Evolutionary conservation across 2,797 vertebrate species (phyloP).

Genomic region (Lateolabrax maculatus): DNA sequence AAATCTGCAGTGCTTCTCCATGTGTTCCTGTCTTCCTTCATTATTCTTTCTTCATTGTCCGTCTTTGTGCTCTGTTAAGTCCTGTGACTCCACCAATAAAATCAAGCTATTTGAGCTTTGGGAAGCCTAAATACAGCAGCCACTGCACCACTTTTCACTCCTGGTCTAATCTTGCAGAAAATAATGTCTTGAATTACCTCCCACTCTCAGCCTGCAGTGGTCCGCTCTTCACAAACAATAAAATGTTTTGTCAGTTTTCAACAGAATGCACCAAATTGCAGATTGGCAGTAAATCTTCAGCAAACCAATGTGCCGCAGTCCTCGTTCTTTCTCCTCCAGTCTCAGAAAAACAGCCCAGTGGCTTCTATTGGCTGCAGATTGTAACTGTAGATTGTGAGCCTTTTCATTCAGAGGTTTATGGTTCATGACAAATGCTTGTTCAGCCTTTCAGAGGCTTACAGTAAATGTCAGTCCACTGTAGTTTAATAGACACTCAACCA

Average conservation of each 20-base stretch:
- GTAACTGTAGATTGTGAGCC: conserved; percentile 34
- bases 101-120: conserved; percentile 32
- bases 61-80: conserved; percentile 44
- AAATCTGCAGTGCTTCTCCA: not conserved
- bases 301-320: not conserved
- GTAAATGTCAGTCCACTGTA: conserved; percentile 63
- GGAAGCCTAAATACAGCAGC: conserved; percentile 51
- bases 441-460: conserved; percentile 53
- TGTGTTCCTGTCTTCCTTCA: not conserved
- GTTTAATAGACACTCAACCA: conserved; percentile 42
- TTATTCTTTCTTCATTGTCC: conserved; percentile 34
- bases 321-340: not conserved
- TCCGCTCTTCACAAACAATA: conserved; percentile 42
- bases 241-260: conserved; percentile 39
- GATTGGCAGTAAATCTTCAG: conserved; percentile 41
- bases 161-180: conserved; percentile 53
- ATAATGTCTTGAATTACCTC: conserved; percentile 54
- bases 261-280: conserved; percentile 53
- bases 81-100: conserved; percentile 35
- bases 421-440: conserved; percentile 62
- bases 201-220: conserved; percentile 35
- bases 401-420: conserved; percentile 60
- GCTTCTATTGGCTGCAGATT: conserved; percentile 50
- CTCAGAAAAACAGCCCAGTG: conserved; percentile 16
- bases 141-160: conserved; percentile 38